Evolutionary conservation across 2,797 vertebrate genomes (phyloP), one percentile per base, ranked within the genome.

Genomic region (Intellagama lesueurii): DNA sequence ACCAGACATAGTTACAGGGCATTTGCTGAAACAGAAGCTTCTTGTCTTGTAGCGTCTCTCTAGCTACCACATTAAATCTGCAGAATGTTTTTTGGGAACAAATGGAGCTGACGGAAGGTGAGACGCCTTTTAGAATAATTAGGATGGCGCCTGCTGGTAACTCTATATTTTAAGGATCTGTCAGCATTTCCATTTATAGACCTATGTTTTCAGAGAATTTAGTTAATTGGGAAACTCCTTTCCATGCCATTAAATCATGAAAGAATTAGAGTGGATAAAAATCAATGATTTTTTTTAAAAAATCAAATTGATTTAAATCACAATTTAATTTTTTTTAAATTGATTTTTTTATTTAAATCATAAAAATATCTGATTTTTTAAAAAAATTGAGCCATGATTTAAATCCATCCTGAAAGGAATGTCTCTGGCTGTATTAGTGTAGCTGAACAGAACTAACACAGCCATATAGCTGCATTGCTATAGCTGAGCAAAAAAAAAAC

Each of bases 161-260:
- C 68, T 28, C 32, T 49, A n/a, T 11, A 11, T 66, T 70, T 84
- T 52, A 69, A 72, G 26, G 49, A 64, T 66, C 35, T 69, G 68
- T 72, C 70, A 35, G 75, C 86, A 83, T 75, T 72, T 86, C 86
- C 60, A 7, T 75, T 84, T 56, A 83, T 35, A n/a, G 64, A 30
- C 64, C n/a, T 22, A 0, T 1, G 56, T 73, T 81, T 90, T 40
- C 47, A 6, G 6, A 19, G 66, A 78, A 77, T 64, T 60, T 81
- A 69, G 26, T 80, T 68, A 78, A 16, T 11, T 64, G 14, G 35
- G 40, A 81, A 72, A 6, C 0, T 66, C 47, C 44, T 87, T 72
- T 12, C 5, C 26, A 17, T 44, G 69, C 66, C 35, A 24, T 56
- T 85, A 66, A 32, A 5, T 60, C 19, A 22, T 56, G 75, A 68